A percentile compares a stretch with the other conserved stretches of the same genome.
phyloP scores from a whole-genome alignment of 2,888 invertebrate genomes.

The Drosophila macrospina region DNA sequence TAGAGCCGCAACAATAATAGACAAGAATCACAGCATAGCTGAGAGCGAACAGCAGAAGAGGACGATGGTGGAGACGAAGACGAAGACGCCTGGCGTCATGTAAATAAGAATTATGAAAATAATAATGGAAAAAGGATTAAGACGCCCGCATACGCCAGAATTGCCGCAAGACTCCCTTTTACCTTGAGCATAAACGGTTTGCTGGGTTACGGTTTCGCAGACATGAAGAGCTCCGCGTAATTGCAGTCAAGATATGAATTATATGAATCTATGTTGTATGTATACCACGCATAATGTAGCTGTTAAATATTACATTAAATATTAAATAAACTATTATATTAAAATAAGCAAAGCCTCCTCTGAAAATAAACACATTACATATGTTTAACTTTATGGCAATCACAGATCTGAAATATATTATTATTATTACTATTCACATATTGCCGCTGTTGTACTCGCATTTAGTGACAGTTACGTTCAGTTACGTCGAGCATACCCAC shows the following conservation, averaged over 20 bases:
- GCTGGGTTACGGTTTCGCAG: constrained; percentile 35
- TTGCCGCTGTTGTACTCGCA: too few relatives aligned
- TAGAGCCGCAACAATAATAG: constrained; percentile 61
- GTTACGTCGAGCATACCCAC: constrained; percentile 27
- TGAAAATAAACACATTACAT: too few relatives aligned
- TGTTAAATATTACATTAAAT: not conserved
- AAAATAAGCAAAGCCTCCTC: too few relatives aligned
- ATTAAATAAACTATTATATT: not conserved
- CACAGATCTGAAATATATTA: not conserved
- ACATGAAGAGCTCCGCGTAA: constrained; percentile 62
- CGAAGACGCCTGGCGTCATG: constrained; percentile 79
- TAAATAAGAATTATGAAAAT: constrained; percentile 85
- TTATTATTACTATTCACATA: too few relatives aligned
- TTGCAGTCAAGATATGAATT: constrained; percentile 51
- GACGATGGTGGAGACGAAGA: constrained; percentile 31
- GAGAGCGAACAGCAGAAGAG: constrained; percentile 45
- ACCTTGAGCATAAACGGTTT: constrained; percentile 15
- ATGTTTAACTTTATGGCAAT: too few relatives aligned
- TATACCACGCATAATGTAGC: constrained; percentile 1
- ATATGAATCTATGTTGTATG: not conserved
- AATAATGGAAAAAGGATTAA: constrained; percentile 86
- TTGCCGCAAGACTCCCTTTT: constrained; percentile 19
- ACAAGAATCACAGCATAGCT: constrained; percentile 65
- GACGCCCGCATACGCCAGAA: constrained; percentile 72
- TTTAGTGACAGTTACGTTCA: too few relatives aligned